Evolutionary conservation across 1,140 invertebrate genomes (phyloP), one percentile per base, ranked within the genome.

Genomic region (Dendroctonus valens): DNA sequence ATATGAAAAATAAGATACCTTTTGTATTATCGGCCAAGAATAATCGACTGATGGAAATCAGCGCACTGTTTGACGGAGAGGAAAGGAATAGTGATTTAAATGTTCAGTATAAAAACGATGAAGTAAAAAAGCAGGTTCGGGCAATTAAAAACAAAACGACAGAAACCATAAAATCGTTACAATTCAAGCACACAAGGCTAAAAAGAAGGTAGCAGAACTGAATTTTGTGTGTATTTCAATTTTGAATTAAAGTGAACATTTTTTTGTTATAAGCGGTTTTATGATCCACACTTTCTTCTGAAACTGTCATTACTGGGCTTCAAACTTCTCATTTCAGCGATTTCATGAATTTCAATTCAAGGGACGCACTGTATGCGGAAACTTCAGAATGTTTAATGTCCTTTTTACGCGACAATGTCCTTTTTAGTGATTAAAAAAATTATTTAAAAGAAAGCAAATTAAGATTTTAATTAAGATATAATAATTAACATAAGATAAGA

Each of bases 1-100:
- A 79, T 82, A 71, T 73, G 75, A 7, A 71, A 81, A 7, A 81
- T 48, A 55, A 66, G 6, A 7, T 60, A 80, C 68, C 81, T 80
- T 74, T 77, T 81, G 73, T 83, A 2, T 77, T 80, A 66, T 78
- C 80, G 0, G 79, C 81, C 7, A 84, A 81, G 59, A 77, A 78
- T 0, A 76, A 79, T 38, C 77, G 83, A 72, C 66, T 88, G 51
- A 81, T 88, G 0, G 82, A 85, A n/a, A 81, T 88, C 0, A 86
- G 83, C 59, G 83, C 84, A 67, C 76, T 88, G 9, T 88, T 88
- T 68, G 80, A 83, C n/a, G 71, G 76, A 38, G 60, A 72, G 2
- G 50, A 67, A 53, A 46, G 71, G 7, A 38, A 51, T 62, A 38
- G 14, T 41, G 65, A 55, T 7, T 51, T 65, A 72, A 76, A 26